Evolutionary conservation across 2,888 invertebrate genomes (phyloP).

Genomic region (Pristionchus maxplancki): DNA sequence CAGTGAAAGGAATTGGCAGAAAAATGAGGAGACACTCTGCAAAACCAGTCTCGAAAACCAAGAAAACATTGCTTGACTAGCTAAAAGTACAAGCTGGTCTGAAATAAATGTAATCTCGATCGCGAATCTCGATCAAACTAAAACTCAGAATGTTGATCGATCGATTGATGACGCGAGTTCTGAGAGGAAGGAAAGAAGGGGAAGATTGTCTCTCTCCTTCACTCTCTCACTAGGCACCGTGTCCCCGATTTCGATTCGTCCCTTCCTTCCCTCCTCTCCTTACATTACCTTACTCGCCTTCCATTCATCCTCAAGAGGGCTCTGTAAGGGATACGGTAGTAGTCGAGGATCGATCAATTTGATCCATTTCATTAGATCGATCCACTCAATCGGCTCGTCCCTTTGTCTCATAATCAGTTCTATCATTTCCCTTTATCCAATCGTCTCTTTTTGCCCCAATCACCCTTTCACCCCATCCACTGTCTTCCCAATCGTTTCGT

Average conservation of each 20-base stretch:
- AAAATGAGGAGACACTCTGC: not conserved
- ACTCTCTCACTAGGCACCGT: slow-evolving; percentile 15
- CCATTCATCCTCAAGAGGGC: slow-evolving; percentile 15
- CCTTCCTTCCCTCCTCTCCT: not conserved
- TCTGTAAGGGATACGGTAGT: not conserved
- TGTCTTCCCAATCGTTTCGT: not conserved
- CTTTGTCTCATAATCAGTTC: slow-evolving; percentile 33
- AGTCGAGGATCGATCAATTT: not conserved
- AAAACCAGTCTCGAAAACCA: slow-evolving; percentile 9
- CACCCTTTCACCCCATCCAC: slow-evolving; percentile 13
- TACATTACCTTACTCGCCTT: not conserved
- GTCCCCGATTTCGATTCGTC: slow-evolving; percentile 45
- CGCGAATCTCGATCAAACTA: not conserved
- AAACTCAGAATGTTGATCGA: not conserved
- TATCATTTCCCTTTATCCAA: slow-evolving; percentile 2
- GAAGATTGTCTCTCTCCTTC: slow-evolving; percentile 48
- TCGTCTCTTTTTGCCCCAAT: slow-evolving; percentile 10
- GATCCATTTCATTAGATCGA: not conserved
- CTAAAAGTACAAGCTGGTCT: not conserved
- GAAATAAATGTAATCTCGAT: not conserved
- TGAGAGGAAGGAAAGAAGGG: not conserved
- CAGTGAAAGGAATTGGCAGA: not conserved
- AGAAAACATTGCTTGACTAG: not conserved
- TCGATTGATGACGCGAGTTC: slow-evolving; percentile 37
- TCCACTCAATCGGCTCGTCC: not conserved